Evolutionary conservation across 2,797 vertebrate species (phyloP).

Genomic region (Neostethus bicornis): DNA sequence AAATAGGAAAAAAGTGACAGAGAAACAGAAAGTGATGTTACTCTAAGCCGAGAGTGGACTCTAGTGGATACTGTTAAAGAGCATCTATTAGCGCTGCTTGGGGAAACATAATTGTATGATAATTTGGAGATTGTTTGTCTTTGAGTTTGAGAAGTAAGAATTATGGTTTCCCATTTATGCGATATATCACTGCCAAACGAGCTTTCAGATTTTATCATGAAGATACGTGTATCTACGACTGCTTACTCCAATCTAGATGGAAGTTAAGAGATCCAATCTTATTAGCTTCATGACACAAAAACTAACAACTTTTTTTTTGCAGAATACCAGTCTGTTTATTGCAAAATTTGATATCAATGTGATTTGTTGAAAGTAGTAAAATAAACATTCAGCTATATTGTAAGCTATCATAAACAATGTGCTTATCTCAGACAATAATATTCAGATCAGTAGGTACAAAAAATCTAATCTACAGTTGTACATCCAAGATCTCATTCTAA

Average conservation of each 20-base stretch:
- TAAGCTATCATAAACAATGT: neutral
- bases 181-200: too few species aligned
- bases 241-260: too few species aligned
- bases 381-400: neutral
- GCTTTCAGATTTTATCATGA: too few species aligned
- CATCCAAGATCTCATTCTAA: neutral
- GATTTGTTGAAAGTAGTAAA: neutral
- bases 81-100: neutral
- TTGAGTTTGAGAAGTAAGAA: too few species aligned
- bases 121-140: too few species aligned
- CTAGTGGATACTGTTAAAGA: constrained; percentile 60
- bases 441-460: constrained; percentile 11
- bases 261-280: too few species aligned
- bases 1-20: constrained; percentile 20
- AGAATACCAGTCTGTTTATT: too few species aligned
- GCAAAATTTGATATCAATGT: neutral
- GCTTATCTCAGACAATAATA: neutral
- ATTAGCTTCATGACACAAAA: too few species aligned
- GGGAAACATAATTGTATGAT: neutral
- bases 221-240: too few species aligned
- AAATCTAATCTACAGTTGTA: constrained; percentile 20
- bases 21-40: constrained; percentile 50
- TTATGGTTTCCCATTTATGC: too few species aligned
- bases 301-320: too few species aligned
- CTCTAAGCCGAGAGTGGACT: constrained; percentile 68